Base-by-base conservation (phyloP, 2,888 invertebrate species). In the Hypselothyrea guttata region DNA sequence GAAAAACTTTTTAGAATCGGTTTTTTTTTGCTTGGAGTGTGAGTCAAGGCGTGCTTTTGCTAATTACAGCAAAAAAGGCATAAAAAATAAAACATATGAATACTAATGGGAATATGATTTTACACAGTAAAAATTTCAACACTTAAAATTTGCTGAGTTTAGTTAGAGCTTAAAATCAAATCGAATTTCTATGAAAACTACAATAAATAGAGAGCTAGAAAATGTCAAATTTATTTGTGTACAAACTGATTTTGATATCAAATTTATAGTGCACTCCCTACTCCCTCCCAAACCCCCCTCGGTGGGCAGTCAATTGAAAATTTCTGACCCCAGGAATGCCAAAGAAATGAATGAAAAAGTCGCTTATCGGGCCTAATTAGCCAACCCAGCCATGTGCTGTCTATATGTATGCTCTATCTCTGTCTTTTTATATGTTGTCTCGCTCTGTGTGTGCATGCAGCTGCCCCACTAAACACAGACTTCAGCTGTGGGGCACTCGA, bases 341-440 rank as follows among this genome's bases (percentile, higher is more conserved):
- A 35, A 22, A 38, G 31, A 51, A 60, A 37, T 66, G 60, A 60
- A 70, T 68, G 64, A 68, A 70, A 70, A 72, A 51, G 49, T 54
- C 22, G 70, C 70, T 72, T 70, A 70, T 70, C 70, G 53, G 22
- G 34, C 61, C 40, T 52, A 56, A 57, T 72, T 60, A 60, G 40
- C 16, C 30, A 35, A 48, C 65, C 47, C n/a, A n/a, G n/a, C 35
- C 52, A 53, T 58, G 47, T 22, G 34, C 5, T 9, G 16, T 33
- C 3, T 49, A 16, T 38, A 30, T 35, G 27, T 35, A 35, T 22
- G 22, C 5, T 2, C 5, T 4, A 2, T 40, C 9, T 52, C 9
- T 15, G 4, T 34, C 33, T 15, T 11, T 40, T 18, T 13, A 31
- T 27, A 15, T 47, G 18, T 35, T 35, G 47, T 41, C 33, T 63